phyloP scores from a whole-genome alignment of 2,888 invertebrate species.

The Netelia fuscicornis region DNA sequence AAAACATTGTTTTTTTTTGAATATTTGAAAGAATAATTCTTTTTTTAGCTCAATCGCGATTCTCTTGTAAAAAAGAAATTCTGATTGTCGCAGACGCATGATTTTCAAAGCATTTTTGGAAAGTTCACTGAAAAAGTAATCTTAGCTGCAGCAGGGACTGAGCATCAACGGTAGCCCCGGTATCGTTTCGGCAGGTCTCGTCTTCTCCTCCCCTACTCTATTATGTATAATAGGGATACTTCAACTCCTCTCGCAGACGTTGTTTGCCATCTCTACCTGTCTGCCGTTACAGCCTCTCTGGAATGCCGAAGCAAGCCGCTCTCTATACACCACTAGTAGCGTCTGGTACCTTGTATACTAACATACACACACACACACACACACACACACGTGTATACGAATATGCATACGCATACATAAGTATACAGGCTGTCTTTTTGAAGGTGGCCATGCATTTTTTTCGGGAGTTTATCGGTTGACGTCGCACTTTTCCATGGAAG shows the following conservation, averaged over 20 bases:
- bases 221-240: conserved; percentile 78
- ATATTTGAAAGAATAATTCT: neutral
- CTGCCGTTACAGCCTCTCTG: conserved; percentile 72
- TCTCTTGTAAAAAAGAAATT: neutral
- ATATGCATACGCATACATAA: conserved; percentile 5
- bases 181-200: conserved; percentile 72
- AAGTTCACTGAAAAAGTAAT: neutral
- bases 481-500: too few species aligned
- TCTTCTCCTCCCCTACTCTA: conserved; percentile 64
- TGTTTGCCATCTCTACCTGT: conserved; percentile 79
- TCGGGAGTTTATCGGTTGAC: too few species aligned
- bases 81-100: too few species aligned
- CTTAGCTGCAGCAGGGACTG: neutral
- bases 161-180: conserved; percentile 16
- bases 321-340: conserved; percentile 18
- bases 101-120: too few species aligned
- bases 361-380: neutral
- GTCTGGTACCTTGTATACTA: neutral
- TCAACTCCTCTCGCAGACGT: conserved; percentile 74
- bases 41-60: neutral
- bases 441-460: neutral
- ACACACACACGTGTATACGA: neutral
- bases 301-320: conserved; percentile 68
- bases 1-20: too few species aligned
- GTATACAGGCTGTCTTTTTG: neutral